Evolutionary conservation across 1,140 invertebrate genomes (phyloP).

Genomic region (Papilio machaon): DNA sequence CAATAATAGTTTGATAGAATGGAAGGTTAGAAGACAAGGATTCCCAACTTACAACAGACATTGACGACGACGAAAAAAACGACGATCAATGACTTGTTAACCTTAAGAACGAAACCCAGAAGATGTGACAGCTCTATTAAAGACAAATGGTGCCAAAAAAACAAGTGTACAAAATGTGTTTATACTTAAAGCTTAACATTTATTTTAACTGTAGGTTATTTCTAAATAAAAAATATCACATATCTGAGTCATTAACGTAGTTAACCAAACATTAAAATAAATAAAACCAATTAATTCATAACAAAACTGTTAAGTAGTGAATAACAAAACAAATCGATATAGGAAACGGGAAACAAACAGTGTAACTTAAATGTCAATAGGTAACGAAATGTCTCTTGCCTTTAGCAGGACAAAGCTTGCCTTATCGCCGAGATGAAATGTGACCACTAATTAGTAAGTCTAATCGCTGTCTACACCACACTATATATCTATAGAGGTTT

Average conservation of each 20-base stretch:
- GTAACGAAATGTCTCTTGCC: slow-evolving; percentile 31
- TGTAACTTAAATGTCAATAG: slow-evolving; percentile 38
- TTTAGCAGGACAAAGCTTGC: slow-evolving; percentile 30
- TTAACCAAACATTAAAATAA: neutral
- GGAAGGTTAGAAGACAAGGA: too few species aligned
- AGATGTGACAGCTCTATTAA: too few species aligned
- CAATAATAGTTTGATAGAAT: too few species aligned
- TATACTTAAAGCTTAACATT: too few species aligned
- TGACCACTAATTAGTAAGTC: slow-evolving; percentile 33
- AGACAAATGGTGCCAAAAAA: too few species aligned
- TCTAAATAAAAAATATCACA: too few species aligned
- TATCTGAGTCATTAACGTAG: neutral
- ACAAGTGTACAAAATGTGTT: too few species aligned
- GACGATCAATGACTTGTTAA: neutral
- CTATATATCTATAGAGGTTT: neutral
- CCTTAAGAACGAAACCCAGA: neutral
- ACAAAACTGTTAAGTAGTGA: neutral
- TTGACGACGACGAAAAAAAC: too few species aligned
- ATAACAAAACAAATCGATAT: slow-evolving; percentile 13
- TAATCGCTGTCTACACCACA: slow-evolving; percentile 13
- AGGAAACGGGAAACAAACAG: slow-evolving; percentile 25
- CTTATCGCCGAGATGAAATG: slow-evolving; percentile 28
- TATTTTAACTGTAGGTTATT: too few species aligned
- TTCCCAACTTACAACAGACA: too few species aligned
- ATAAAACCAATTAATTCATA: neutral